phyloP scores from a whole-genome alignment of 2,888 invertebrate species.

The Cantharis rufa region DNA sequence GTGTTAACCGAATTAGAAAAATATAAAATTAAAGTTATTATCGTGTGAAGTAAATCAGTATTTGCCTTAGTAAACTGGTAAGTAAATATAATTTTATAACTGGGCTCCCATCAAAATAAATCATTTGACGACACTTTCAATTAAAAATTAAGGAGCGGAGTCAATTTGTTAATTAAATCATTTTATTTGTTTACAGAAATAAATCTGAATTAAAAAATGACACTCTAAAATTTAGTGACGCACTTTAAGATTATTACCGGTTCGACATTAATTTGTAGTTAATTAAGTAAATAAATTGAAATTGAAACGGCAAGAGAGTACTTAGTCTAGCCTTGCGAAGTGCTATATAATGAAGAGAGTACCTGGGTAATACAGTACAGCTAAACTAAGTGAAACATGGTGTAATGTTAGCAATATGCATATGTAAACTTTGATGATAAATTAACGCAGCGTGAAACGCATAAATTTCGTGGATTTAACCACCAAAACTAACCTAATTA shows the following conservation, averaged over 20 bases:
- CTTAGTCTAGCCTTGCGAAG: not conserved
- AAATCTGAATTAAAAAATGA: not conserved
- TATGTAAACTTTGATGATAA: constrained; percentile 29
- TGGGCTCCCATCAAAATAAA: not conserved
- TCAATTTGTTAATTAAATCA: not conserved
- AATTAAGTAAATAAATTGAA: constrained; percentile 1
- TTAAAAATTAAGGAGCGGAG: not conserved
- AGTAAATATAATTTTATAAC: not conserved
- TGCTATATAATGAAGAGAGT: constrained; percentile 1
- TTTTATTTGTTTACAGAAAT: not conserved
- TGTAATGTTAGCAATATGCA: constrained; percentile 22
- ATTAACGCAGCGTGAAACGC: constrained; percentile 32
- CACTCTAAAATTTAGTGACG: not conserved
- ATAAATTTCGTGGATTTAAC: constrained; percentile 38
- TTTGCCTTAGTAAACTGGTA: not conserved
- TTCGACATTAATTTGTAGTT: not conserved
- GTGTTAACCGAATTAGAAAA: too few species aligned
- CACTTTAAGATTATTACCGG: not conserved
- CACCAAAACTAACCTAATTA: constrained; percentile 38
- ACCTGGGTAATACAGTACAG: constrained; percentile 1
- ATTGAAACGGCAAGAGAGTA: not conserved
- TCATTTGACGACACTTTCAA: not conserved
- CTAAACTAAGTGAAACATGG: constrained; percentile 4
- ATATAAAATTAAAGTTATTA: too few species aligned
- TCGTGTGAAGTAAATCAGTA: not conserved